Evolutionary conservation across 2,888 invertebrate genomes (phyloP).

Genomic region (Trissoscelio sp.): DNA sequence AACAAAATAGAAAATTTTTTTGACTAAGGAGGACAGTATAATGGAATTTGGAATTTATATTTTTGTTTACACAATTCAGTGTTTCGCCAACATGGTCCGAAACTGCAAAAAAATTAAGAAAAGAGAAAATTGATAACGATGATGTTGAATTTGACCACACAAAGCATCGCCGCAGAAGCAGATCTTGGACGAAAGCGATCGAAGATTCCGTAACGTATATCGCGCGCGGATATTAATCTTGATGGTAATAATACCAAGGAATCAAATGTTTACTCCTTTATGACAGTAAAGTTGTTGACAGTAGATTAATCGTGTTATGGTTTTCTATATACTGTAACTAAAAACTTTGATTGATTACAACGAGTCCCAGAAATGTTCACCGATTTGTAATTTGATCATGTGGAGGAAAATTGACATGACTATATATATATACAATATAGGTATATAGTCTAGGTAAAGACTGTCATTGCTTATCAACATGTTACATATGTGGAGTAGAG

Average conservation of each 20-base stretch:
- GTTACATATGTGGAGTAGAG: too few species aligned
- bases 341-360: constrained; percentile 37
- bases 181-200: constrained; percentile 68
- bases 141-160: constrained; percentile 63
- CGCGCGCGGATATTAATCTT: constrained; percentile 64
- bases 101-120: constrained; percentile 33
- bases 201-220: constrained; percentile 61
- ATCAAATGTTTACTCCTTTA: constrained; percentile 57
- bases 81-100: constrained; percentile 59
- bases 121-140: constrained; percentile 56
- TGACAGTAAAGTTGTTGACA: constrained; percentile 59
- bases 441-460: too few species aligned
- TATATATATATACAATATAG: too few species aligned
- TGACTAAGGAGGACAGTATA: too few species aligned
- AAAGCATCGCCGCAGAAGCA: constrained; percentile 69
- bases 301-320: constrained; percentile 60
- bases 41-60: constrained; percentile 1
- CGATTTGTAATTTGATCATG: constrained; percentile 46
- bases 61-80: constrained; percentile 38
- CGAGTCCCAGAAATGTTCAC: constrained; percentile 62
- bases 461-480: too few species aligned
- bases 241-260: constrained; percentile 60
- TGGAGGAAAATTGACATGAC: constrained; percentile 58
- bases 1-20: background rate
- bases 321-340: constrained; percentile 50